Evolutionary conservation across 1,140 invertebrate genomes (phyloP).

Genomic region (Rhyzopertha dominica): DNA sequence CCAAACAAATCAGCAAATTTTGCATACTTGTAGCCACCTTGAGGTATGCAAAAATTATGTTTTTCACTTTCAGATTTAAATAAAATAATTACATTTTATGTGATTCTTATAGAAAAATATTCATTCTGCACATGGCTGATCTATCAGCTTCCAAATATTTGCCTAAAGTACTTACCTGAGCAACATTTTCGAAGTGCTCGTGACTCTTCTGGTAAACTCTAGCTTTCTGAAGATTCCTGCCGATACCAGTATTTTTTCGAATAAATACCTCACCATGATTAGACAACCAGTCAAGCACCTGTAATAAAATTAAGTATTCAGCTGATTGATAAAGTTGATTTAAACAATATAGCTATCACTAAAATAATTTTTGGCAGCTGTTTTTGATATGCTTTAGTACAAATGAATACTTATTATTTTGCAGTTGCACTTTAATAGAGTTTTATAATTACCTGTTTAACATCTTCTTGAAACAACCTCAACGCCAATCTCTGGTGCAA

Average conservation of each 20-base stretch:
- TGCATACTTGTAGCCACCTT: no score
- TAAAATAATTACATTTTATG: no score
- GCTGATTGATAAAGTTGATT: neutral
- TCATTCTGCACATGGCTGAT: no score
- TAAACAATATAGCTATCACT: neutral
- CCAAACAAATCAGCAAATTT: no score
- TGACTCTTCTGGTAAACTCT: conserved; percentile 95
- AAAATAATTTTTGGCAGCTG: no score
- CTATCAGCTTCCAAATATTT: no score
- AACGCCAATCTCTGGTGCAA: conserved; percentile 90
- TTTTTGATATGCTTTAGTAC: no score
- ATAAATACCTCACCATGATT: conserved; percentile 99
- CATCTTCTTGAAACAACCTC: conserved; percentile 91
- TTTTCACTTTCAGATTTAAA: no score
- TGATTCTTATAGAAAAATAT: no score
- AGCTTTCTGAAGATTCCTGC: conserved; percentile 89
- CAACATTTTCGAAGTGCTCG: conserved; percentile 97
- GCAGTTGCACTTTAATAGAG: neutral
- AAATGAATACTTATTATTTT: no score
- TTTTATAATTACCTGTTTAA: conserved; percentile 62
- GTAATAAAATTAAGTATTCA: conserved; percentile 35
- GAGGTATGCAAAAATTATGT: no score
- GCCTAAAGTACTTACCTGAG: conserved; percentile 63
- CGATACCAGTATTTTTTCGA: conserved; percentile 92
- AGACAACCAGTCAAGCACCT: conserved; percentile 95